phyloP scores from a whole-genome alignment of 2,113 vertebrate species.

The Lophotis ruficrista region DNA sequence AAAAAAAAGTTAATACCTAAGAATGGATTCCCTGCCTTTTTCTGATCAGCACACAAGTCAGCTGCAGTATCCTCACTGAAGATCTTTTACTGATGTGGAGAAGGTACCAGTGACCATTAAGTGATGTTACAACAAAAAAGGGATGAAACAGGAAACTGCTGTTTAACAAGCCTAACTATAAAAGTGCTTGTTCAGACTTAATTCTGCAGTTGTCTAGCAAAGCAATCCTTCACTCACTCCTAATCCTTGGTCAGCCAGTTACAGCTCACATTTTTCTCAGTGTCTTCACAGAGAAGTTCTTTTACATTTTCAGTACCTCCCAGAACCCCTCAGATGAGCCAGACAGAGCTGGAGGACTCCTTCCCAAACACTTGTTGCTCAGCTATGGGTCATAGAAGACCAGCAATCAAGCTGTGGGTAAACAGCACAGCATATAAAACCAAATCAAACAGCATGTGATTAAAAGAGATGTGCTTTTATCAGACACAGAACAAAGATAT shows the following conservation, averaged over 20 bases:
- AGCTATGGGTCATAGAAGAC: not conserved
- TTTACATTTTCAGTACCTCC: not conserved
- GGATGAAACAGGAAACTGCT: not conserved
- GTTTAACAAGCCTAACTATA: not conserved
- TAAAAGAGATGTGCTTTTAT: not conserved
- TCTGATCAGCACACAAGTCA: not conserved
- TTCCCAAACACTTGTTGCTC: not conserved
- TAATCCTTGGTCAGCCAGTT: not conserved
- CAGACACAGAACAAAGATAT: not conserved
- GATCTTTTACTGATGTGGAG: not conserved
- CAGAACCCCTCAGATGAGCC: not conserved
- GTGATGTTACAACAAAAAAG: not conserved
- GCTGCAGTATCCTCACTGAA: not conserved
- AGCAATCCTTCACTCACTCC: not conserved
- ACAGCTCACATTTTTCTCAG: not conserved
- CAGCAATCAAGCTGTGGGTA: not conserved
- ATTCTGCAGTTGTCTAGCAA: not conserved
- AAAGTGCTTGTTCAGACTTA: not conserved
- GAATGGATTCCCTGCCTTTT: not conserved
- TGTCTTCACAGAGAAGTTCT: not conserved
- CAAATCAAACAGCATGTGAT: not conserved
- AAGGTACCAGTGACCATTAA: not conserved
- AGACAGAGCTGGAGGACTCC: not conserved
- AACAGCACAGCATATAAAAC: not conserved
- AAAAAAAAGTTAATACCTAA: not conserved